Percentiles rank a stretch among this genome's conserved stretches.
These are phyloP conservation scores for Zapus hudsonius DNA, from an alignment of 2,113 vertebrate species.

Conservation along the genomic window DNA sequence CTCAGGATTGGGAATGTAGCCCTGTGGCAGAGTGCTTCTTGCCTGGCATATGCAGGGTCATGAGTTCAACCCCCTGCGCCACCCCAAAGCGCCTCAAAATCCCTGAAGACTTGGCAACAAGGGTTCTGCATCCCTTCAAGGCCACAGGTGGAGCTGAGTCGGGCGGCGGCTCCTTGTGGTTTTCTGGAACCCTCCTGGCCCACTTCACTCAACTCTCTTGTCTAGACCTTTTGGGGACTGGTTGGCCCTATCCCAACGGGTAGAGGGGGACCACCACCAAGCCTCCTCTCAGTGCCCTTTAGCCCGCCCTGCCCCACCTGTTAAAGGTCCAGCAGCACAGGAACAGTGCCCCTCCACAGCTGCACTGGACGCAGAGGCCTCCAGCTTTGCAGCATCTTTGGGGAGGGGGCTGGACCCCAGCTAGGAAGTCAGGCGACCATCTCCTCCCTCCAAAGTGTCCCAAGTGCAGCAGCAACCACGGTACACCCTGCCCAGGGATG, in stretches of 20 bases:
- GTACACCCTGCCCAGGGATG: conserved; percentile 48
- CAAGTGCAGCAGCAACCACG: neutral
- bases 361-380: neutral
- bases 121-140: neutral
- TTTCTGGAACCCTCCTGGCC: neutral
- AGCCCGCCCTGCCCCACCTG: neutral
- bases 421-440: neutral
- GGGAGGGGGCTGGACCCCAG: neutral
- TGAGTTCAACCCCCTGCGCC: neutral
- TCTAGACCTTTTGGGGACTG: neutral
- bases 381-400: neutral
- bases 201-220: neutral
- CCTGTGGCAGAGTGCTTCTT: neutral
- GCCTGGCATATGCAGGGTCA: neutral
- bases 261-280: neutral
- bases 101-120: neutral
- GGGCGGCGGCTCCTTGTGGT: neutral
- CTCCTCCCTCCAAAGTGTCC: neutral
- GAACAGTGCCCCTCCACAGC: neutral
- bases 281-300: neutral
- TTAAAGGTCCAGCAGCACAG: neutral
- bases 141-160: neutral
- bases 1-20: neutral
- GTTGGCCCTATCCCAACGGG: neutral
- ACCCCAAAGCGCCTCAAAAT: neutral